These are phyloP conservation scores for Eulemur macaco DNA, from an alignment of 2,113 vertebrate genomes.

Conservation along the genomic window DNA sequence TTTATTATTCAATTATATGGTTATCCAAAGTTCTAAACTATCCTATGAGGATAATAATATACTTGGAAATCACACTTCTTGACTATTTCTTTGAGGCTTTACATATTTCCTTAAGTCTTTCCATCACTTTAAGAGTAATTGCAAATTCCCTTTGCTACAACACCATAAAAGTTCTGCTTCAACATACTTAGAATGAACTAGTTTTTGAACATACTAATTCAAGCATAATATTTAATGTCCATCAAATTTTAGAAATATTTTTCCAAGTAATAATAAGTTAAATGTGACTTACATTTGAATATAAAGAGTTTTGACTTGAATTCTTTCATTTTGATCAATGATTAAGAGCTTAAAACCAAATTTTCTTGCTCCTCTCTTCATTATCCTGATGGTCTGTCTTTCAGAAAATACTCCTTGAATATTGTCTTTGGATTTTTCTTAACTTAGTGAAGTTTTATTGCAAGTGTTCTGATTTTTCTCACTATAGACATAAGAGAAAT, in stretches of 20 bases:
- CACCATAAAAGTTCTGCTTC: background rate
- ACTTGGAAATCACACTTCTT: background rate
- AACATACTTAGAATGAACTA: background rate
- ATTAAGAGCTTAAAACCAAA: background rate
- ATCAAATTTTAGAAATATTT: constrained; percentile 30
- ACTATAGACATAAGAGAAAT: background rate
- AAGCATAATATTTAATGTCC: background rate
- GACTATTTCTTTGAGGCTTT: background rate
- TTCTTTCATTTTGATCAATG: background rate
- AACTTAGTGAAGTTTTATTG: background rate
- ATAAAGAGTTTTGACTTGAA: background rate
- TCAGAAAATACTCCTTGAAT: background rate
- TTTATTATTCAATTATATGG: background rate
- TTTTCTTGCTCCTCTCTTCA: background rate
- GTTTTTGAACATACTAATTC: background rate
- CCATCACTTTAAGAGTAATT: background rate
- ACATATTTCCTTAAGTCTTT: background rate
- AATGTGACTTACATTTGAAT: background rate
- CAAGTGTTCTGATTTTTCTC: background rate
- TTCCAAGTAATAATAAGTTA: background rate
- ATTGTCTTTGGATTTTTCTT: background rate
- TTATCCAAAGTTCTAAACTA: background rate
- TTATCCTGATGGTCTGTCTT: background rate
- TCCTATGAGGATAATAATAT: background rate
- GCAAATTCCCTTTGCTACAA: background rate